Evolutionary conservation across 2,113 vertebrate genomes (phyloP).

Genomic region (Cacatua alba): DNA sequence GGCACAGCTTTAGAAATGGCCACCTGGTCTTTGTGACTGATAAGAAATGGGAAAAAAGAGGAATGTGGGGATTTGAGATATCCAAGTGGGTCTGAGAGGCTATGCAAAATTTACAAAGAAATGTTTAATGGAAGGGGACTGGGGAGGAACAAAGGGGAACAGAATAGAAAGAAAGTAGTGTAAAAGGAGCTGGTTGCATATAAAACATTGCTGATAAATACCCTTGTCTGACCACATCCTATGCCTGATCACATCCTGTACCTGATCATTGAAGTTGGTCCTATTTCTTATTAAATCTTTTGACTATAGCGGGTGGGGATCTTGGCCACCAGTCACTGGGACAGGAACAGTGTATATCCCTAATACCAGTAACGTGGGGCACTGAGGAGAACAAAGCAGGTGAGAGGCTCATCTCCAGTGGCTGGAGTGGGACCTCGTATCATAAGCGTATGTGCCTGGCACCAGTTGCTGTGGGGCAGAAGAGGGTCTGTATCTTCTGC

Average conservation of each 20-base stretch:
- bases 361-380: not conserved
- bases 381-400: not conserved
- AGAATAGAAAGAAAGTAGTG: not conserved
- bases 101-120: not conserved
- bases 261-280: not conserved
- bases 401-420: not conserved
- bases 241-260: not conserved
- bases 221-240: not conserved
- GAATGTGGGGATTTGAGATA: not conserved
- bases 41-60: not conserved
- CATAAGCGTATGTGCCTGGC: not conserved
- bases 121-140: not conserved
- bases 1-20: not conserved
- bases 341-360: not conserved
- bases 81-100: not conserved
- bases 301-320: not conserved
- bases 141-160: not conserved
- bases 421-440: not conserved
- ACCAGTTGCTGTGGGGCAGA: not conserved
- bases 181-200: not conserved
- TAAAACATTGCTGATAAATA: not conserved
- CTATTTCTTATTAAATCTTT: not conserved
- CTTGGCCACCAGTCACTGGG: not conserved
- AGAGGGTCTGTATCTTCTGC: not conserved
- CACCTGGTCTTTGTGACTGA: not conserved